A percentile compares a stretch with the other conserved stretches of the same genome.
Evolutionary conservation across 2,888 invertebrate species (phyloP).

Genomic region (Selenia dentaria): DNA sequence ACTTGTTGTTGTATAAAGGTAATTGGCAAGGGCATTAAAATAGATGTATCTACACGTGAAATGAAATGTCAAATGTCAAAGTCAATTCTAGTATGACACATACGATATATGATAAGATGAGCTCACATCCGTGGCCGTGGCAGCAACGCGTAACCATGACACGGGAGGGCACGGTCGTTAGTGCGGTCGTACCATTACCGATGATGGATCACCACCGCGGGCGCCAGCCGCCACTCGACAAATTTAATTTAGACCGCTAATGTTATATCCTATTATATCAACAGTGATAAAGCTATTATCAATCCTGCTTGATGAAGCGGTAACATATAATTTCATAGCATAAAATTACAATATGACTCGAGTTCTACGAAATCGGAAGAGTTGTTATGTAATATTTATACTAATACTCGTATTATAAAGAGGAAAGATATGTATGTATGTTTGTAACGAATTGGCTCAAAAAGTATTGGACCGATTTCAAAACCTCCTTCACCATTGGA

Average conservation of each 20-base stretch:
- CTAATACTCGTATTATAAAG: too few species aligned
- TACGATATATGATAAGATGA: conserved; percentile 1
- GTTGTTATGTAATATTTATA: conserved; percentile 1
- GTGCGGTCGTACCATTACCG: conserved; percentile 68
- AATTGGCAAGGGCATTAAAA: too few species aligned
- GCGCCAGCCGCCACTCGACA: conserved; percentile 70
- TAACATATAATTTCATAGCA: conserved; percentile 7
- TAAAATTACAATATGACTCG: background rate
- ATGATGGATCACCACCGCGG: conserved; percentile 76
- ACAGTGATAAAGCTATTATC: conserved; percentile 54
- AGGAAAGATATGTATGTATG: too few species aligned
- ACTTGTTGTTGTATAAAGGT: background rate
- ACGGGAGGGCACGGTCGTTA: conserved; percentile 53
- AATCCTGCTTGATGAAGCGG: conserved; percentile 26
- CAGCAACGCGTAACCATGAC: conserved; percentile 1
- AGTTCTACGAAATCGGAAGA: conserved; percentile 1
- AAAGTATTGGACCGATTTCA: too few species aligned
- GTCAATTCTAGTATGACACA: conserved; percentile 2
- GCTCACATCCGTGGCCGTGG: conserved; percentile 1
- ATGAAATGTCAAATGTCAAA: conserved; percentile 5
- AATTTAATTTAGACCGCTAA: conserved; percentile 80
- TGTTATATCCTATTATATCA: conserved; percentile 51
- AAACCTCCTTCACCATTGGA: too few species aligned
- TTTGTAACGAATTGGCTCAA: too few species aligned
- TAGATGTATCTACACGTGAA: too few species aligned